A percentile compares a stretch with the other conserved stretches of the same genome.
Evolutionary conservation across 2,797 vertebrate genomes (phyloP).

Genomic region (Cottoperca gobio): DNA sequence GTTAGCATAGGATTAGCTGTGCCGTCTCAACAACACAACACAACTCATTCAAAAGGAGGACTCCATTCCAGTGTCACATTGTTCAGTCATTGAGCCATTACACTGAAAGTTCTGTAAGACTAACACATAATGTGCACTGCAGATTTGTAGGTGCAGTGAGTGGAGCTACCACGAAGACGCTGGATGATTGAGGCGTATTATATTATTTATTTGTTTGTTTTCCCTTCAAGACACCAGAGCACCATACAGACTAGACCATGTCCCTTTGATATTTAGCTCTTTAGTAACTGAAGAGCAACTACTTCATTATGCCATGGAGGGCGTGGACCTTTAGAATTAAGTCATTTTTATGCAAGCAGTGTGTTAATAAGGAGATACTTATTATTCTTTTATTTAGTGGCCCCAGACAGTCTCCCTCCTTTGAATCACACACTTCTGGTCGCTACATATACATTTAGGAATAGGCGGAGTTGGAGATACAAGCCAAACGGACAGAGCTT

Average conservation of each 20-base stretch:
- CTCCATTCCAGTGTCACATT: background rate
- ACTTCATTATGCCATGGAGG: background rate
- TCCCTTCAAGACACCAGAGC: no score
- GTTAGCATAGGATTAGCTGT: background rate
- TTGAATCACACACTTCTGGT: background rate
- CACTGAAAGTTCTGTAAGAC: background rate
- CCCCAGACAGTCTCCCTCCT: background rate
- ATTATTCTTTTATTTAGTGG: background rate
- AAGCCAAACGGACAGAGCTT: constrained; percentile 1
- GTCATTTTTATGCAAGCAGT: background rate
- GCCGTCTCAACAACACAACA: background rate
- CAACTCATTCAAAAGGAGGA: background rate
- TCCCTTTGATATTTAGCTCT: background rate
- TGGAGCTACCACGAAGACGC: background rate
- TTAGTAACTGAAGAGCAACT: background rate
- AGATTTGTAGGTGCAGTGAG: background rate
- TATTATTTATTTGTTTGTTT: no score
- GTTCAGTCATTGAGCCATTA: constrained; percentile 35
- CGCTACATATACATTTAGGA: background rate
- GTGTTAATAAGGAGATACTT: background rate
- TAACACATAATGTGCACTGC: background rate
- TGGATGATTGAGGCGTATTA: background rate
- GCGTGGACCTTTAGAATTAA: background rate
- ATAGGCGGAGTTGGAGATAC: background rate
- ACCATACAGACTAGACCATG: background rate